phyloP scores from a whole-genome alignment of 2,797 vertebrate species.

The Chaetodon trifasciatus region DNA sequence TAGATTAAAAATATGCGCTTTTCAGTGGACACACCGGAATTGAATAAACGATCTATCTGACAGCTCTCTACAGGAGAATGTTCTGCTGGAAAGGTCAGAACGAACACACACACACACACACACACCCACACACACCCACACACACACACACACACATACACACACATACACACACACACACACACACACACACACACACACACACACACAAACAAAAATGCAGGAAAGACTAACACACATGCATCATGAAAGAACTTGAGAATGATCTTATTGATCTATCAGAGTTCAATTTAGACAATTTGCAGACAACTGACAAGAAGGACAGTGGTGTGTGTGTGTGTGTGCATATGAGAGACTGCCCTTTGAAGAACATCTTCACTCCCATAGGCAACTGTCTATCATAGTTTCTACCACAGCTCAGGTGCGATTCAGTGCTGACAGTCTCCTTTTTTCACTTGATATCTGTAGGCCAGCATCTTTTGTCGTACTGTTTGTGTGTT shows the following conservation, averaged over 20 bases:
- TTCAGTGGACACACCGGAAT: slow-evolving; percentile 47
- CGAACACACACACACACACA: slow-evolving; percentile 8
- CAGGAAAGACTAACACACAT: not conserved
- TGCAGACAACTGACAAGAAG: slow-evolving; percentile 11
- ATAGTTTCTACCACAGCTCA: slow-evolving; percentile 1
- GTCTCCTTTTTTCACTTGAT: not conserved
- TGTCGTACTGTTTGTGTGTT: not conserved
- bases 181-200: not conserved
- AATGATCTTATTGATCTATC: slow-evolving; percentile 6
- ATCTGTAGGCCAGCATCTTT: not conserved
- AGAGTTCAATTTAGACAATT: slow-evolving; percentile 3
- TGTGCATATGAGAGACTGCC: slow-evolving; percentile 4
- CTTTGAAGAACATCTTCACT: slow-evolving; percentile 17
- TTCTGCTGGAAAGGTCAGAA: slow-evolving; percentile 48
- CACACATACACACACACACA: not conserved
- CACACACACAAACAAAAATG: not conserved
- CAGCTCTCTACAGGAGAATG: slow-evolving; percentile 43
- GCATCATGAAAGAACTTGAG: not conserved
- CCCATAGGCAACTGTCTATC: not conserved
- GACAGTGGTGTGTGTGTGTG: not conserved
- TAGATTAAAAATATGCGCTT: slow-evolving; percentile 63
- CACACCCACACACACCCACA: slow-evolving; percentile 5
- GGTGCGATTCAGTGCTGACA: not conserved
- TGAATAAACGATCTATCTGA: slow-evolving; percentile 49
- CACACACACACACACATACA: slow-evolving; percentile 7